Evolutionary conservation across 2,113 vertebrate genomes (phyloP).

Genomic region (Anseranas semipalmata): DNA sequence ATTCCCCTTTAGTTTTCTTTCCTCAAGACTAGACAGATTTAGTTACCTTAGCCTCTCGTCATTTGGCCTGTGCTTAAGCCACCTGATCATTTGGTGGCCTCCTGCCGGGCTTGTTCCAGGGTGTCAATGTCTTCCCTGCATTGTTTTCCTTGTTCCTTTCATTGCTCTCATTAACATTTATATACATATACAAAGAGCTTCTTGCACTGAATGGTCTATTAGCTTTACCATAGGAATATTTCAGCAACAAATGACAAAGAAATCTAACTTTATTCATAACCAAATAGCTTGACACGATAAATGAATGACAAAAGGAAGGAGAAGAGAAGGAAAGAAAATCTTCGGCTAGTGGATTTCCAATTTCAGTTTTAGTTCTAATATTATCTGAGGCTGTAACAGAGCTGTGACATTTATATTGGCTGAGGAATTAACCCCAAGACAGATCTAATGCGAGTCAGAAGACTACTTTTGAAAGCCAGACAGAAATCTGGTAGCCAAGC

Average conservation of each 20-base stretch:
- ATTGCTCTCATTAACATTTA: not conserved
- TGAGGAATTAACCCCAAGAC: not conserved
- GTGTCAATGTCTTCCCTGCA: not conserved
- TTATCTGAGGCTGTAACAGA: not conserved
- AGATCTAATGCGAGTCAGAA: not conserved
- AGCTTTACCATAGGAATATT: not conserved
- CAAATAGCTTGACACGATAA: not conserved
- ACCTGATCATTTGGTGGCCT: not conserved
- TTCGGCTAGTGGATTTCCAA: not conserved
- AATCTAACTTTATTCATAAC: not conserved
- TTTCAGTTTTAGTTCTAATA: not conserved
- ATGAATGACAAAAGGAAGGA: not conserved
- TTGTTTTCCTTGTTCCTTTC: not conserved
- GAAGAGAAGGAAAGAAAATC: not conserved
- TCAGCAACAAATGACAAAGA: not conserved
- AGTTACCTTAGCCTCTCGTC: not conserved
- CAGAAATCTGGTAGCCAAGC: not conserved
- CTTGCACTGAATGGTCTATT: not conserved
- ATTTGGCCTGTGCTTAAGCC: not conserved
- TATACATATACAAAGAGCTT: not conserved
- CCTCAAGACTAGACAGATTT: not conserved
- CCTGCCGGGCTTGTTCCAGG: not conserved
- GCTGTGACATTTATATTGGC: not conserved
- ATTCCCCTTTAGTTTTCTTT: not conserved
- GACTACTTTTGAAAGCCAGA: not conserved